Conservation (phyloP, 2,113 vertebrate species). For the Podiceps cristatus region DNA sequence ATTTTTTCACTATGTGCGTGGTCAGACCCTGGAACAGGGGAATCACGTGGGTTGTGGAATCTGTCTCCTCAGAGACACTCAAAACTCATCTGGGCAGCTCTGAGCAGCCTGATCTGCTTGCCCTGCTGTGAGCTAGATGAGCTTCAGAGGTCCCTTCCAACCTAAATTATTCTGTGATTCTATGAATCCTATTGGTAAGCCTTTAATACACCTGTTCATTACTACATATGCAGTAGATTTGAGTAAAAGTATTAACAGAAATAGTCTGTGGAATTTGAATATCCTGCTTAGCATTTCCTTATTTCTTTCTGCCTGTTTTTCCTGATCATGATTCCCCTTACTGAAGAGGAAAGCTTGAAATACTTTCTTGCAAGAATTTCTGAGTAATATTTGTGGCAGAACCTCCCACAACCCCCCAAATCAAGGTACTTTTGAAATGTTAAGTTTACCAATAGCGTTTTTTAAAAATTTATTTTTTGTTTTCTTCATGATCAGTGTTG, state of each 20-base stretch:
- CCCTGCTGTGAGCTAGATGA: neutral
- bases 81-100: neutral
- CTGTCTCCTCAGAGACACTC: neutral
- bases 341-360: neutral
- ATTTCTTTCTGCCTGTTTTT: neutral
- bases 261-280: neutral
- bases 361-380: neutral
- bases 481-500: neutral
- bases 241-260: neutral
- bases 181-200: neutral
- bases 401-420: accelerated
- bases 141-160: neutral
- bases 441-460: neutral
- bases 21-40: neutral
- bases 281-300: neutral
- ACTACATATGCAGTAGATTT: neutral
- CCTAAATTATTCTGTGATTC: neutral
- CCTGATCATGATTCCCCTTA: neutral
- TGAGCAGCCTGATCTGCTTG: neutral
- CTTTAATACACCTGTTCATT: conserved; percentile 10
- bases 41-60: accelerated
- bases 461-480: neutral
- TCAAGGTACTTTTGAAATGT: neutral
- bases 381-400: neutral
- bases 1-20: accelerated